Conservation (phyloP, 1,140 invertebrate species). For the Psilanteris sp. region DNA sequence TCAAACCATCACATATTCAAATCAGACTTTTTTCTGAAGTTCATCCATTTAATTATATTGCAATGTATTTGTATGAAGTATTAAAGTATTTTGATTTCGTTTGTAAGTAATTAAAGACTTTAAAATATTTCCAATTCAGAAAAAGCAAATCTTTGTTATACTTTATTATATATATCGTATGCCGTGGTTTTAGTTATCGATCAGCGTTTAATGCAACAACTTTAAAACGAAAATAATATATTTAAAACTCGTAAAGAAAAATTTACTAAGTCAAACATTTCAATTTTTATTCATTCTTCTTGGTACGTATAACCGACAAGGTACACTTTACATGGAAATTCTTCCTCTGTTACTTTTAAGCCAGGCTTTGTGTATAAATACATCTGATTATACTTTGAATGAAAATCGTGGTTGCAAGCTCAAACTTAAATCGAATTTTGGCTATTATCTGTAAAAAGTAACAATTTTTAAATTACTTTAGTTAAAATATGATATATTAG, state of each 20-base stretch:
- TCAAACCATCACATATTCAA: too few species aligned
- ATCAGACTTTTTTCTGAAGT: too few species aligned
- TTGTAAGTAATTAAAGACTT: too few species aligned
- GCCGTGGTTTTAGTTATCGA: too few species aligned
- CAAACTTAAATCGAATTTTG: constrained; percentile 57
- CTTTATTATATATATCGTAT: too few species aligned
- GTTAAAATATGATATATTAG: constrained; percentile 16
- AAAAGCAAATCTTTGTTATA: too few species aligned
- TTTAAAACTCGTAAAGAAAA: constrained; percentile 12
- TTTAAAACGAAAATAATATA: too few species aligned
- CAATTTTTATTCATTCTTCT: constrained; percentile 53
- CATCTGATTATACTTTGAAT: constrained; percentile 61
- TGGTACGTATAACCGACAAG: constrained; percentile 37
- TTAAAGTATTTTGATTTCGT: too few species aligned
- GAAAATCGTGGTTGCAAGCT: constrained; percentile 49
- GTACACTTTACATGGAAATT: constrained; percentile 59
- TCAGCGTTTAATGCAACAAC: too few species aligned
- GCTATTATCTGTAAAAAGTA: constrained; percentile 39
- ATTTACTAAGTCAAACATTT: constrained; percentile 43
- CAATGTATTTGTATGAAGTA: too few species aligned
- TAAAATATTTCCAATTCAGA: too few species aligned
- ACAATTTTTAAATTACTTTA: constrained; percentile 28
- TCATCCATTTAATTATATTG: too few species aligned
- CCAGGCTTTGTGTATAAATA: constrained; percentile 56
- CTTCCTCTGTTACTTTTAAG: constrained; percentile 60